Evolutionary conservation across 2,888 invertebrate species (phyloP), one percentile per base, ranked within the genome.

Genomic region (Hermaeophaga mercurialis): DNA sequence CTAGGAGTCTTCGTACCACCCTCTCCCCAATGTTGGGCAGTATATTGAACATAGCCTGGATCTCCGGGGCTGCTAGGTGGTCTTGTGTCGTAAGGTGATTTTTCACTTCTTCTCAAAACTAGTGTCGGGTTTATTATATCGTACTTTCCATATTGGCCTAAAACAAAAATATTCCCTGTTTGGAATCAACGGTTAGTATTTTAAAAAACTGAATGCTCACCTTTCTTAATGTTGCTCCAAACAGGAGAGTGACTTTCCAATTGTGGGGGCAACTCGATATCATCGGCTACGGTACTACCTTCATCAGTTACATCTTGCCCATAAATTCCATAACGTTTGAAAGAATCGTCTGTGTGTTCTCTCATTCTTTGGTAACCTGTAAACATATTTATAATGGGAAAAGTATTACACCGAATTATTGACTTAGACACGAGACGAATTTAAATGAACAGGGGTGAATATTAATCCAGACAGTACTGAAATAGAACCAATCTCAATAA

Each of bases 41-140:
- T 84, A 70, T 88, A 88, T 68, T 86, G 85, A 1, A 89, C 89
- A 66, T 84, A 89, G 2, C 89, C 89, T 0, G 88, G 88, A 73
- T 89, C 88, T 0, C 84, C 85, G 0, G 89, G 87, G 0, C 86
- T 83, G n/a, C 85, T 86, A 0, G 84, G 83, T 1, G 82, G 81
- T 44, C 81, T 73, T 0, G 79, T 80, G 28, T 80, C 50, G 73
- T 80, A 71, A 31, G 75, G 76, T 64, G 81, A 75, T 78, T n/a
- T 79, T 18, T 48, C 46, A 19, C 54, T 48, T 24, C 50, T 48
- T 34, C 50, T 52, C 38, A 73, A 70, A 19, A 76, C 56, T 55
- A 73, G 71, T 12, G 72, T 67, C 6, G 84, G 82, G 44, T 82
- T 54, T 75, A 83, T 65, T 28, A 73, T 68, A 43, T 74, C 75